Evolutionary conservation across 2,113 vertebrate species (phyloP).

Genomic region (zebrafish (Danio rerio)): DNA sequence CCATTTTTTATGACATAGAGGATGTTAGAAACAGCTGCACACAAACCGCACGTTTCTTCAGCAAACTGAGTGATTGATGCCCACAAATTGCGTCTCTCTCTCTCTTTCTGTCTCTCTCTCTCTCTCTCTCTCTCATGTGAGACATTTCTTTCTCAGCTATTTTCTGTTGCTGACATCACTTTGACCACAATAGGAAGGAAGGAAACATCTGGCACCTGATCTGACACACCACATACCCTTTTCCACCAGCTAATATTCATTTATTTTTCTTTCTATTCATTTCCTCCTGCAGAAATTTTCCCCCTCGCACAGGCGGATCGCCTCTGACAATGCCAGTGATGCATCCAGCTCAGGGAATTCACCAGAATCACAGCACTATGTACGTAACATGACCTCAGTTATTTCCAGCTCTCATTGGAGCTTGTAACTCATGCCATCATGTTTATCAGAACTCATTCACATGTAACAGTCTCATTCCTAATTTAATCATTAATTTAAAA

Average conservation of each 20-base stretch:
- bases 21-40: not conserved
- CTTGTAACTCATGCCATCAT: not conserved
- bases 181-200: not conserved
- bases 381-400: constrained; percentile 55
- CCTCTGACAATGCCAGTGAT: constrained; percentile 63
- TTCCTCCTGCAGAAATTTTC: constrained; percentile 61
- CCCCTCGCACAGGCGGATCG: constrained; percentile 65
- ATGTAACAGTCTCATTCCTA: not conserved
- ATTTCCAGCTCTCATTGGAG: not conserved
- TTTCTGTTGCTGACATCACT: constrained; percentile 4
- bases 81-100: not conserved
- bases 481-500: not conserved
- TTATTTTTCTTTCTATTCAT: constrained; percentile 4
- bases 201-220: constrained; percentile 23
- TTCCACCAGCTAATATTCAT: constrained; percentile 10
- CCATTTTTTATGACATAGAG: not conserved
- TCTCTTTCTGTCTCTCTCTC: too few species aligned
- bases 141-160: not conserved
- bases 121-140: not conserved
- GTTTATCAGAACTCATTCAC: not conserved
- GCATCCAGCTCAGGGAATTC: constrained; percentile 60
- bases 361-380: constrained; percentile 53
- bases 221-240: not conserved
- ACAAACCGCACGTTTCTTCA: not conserved
- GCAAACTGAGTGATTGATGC: not conserved